These are phyloP conservation scores for Oscheius myriophilus DNA, from an alignment of 2,888 invertebrate species.

Conservation along the genomic window DNA sequence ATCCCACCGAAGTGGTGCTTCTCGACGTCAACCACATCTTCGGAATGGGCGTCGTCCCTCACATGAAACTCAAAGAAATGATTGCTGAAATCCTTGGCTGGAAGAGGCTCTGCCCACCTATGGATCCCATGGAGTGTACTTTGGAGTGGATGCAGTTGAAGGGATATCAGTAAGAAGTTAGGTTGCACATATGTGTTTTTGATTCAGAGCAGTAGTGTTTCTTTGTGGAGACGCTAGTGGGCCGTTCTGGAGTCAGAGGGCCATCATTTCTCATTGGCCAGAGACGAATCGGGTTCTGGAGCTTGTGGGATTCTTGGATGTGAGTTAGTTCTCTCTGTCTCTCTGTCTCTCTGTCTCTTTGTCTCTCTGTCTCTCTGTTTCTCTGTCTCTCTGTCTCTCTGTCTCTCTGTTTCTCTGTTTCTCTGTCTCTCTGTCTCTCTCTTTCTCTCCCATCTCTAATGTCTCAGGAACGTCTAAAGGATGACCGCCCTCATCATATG, in stretches of 20 bases:
- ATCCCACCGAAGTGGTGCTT: constrained; percentile 35
- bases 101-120: constrained; percentile 30
- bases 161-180: constrained; percentile 22
- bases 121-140: constrained; percentile 28
- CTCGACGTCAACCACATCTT: constrained; percentile 46
- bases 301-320: constrained; percentile 5
- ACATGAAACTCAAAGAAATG: constrained; percentile 2
- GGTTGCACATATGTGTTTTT: background rate
- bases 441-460: background rate
- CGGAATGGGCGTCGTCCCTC: constrained; percentile 18
- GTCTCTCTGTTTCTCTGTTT: too few species aligned
- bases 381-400: too few species aligned
- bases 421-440: too few species aligned
- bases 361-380: too few species aligned
- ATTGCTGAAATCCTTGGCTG: constrained; percentile 21
- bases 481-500: constrained; percentile 6
- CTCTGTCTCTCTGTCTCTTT: too few species aligned
- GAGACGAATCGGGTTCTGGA: constrained; percentile 9
- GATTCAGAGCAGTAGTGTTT: constrained; percentile 19
- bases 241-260: constrained; percentile 21
- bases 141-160: constrained; percentile 10
- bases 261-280: constrained; percentile 20
- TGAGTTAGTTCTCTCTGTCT: too few species aligned
- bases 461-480: background rate
- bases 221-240: constrained; percentile 3